Evolutionary conservation across 2,113 vertebrate species (phyloP).

Genomic region (Okapia johnstoni): DNA sequence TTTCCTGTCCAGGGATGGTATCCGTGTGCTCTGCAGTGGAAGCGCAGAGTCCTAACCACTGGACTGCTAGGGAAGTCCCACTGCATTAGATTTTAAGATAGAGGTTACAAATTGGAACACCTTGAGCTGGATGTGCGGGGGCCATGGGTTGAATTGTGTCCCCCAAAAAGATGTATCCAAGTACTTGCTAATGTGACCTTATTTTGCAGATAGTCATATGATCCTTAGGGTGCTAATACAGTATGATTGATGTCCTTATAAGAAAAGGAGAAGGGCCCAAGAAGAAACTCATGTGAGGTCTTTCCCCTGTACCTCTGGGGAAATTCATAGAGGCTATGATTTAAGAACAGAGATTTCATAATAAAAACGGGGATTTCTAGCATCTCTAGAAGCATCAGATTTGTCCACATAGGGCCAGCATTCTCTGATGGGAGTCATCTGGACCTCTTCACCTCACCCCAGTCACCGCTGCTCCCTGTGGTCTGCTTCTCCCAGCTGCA

Average conservation of each 20-base stretch:
- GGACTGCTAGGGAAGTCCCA: background rate
- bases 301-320: background rate
- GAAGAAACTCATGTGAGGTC: background rate
- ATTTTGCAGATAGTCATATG: background rate
- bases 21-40: background rate
- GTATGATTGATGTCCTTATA: background rate
- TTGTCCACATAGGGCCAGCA: fast-evolving
- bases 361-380: background rate
- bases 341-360: background rate
- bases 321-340: background rate
- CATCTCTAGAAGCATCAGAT: background rate
- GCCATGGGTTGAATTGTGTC: background rate
- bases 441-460: fast-evolving
- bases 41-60: background rate
- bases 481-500: background rate
- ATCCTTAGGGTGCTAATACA: background rate
- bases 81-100: background rate
- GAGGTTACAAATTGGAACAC: background rate
- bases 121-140: background rate
- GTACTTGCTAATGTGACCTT: background rate
- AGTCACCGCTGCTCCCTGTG: too few relatives aligned
- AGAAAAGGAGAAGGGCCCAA: background rate
- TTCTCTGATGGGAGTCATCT: background rate
- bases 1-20: background rate
- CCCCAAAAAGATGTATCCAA: background rate